phyloP scores from a whole-genome alignment of 2,113 vertebrate genomes.

The Aviceda subcristata region DNA sequence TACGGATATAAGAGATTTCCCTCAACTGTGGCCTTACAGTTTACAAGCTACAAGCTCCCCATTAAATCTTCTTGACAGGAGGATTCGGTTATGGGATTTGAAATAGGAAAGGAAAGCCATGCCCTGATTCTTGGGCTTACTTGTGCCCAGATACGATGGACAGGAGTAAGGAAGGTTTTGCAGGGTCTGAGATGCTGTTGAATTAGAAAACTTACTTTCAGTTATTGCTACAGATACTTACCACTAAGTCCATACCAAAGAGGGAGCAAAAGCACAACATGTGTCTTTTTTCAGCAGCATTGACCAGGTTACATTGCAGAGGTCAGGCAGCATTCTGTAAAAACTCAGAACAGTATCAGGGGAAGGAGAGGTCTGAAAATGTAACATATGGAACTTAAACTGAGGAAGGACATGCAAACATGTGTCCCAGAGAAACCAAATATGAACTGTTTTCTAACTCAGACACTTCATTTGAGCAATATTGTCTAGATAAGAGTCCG shows the following conservation, averaged over 20 bases:
- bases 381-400: neutral
- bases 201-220: neutral
- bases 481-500: neutral
- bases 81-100: accelerated
- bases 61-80: neutral
- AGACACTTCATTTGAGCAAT: neutral
- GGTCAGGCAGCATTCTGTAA: neutral
- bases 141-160: neutral
- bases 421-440: neutral
- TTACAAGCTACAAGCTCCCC: neutral
- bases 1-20: neutral
- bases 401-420: neutral
- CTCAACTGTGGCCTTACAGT: neutral
- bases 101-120: neutral
- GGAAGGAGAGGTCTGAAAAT: neutral
- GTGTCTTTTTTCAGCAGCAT: neutral
- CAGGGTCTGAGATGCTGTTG: neutral
- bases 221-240: neutral
- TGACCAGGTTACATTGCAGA: accelerated
- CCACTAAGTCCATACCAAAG: neutral
- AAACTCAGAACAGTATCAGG: neutral
- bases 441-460: neutral
- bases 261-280: neutral
- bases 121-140: neutral
- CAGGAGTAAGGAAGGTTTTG: neutral